phyloP scores from a whole-genome alignment of 2,888 invertebrate species.

The Danaus chrysippus region DNA sequence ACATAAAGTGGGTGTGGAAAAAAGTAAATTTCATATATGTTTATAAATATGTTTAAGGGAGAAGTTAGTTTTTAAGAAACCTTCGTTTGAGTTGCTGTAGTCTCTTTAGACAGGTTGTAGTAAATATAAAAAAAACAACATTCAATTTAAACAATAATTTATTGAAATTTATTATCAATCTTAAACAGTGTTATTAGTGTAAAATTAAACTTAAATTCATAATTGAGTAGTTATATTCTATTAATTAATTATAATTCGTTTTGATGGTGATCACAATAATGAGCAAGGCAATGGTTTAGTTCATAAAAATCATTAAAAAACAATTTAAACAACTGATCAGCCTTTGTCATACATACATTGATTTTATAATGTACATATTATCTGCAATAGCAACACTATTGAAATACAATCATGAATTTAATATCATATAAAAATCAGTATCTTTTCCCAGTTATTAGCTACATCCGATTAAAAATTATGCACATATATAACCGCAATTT shows the following conservation, averaged over 20 bases:
- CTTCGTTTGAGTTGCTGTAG: no score
- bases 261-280: conserved; percentile 26
- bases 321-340: conserved; percentile 2
- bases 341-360: conserved; percentile 8
- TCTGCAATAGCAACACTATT: no score
- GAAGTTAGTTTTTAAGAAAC: no score
- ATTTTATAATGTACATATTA: no score
- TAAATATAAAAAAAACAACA: conserved; percentile 19
- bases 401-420: no score
- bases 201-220: conserved; percentile 27
- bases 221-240: conserved; percentile 21
- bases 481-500: no score
- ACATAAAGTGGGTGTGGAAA: no score
- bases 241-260: conserved; percentile 12
- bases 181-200: conserved; percentile 31
- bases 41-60: no score
- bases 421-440: conserved; percentile 1
- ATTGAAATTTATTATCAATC: conserved; percentile 32
- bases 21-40: no score
- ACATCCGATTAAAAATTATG: no score
- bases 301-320: not conserved
- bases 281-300: not conserved
- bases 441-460: conserved; percentile 1
- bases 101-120: no score
- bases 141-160: conserved; percentile 35